phyloP scores from a whole-genome alignment of 2,797 vertebrate species.

The Anolis apletophallus region DNA sequence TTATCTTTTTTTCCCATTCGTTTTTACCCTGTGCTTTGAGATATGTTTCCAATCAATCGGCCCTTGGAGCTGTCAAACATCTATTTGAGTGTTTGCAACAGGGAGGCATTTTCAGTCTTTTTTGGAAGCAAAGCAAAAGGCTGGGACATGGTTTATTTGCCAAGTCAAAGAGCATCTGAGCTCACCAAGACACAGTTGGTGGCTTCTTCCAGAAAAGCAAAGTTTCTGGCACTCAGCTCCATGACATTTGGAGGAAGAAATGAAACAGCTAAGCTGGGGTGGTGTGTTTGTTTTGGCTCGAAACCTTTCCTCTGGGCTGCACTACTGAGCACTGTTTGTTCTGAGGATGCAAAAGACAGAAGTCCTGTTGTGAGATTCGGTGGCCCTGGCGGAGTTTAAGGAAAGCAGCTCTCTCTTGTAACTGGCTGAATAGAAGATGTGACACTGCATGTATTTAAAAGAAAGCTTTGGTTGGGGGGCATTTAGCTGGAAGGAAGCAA shows the following conservation, averaged over 20 bases:
- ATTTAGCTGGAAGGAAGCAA: too few species aligned
- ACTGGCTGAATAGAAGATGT: neutral
- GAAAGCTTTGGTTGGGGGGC: neutral
- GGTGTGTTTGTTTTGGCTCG: neutral
- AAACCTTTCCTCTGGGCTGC: constrained; percentile 2
- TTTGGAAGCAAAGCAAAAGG: neutral
- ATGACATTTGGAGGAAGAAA: neutral
- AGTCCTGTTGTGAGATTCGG: neutral
- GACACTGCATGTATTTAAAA: neutral
- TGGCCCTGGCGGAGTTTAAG: neutral
- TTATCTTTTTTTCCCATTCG: neutral
- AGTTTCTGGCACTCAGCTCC: neutral
- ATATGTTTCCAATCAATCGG: too few species aligned
- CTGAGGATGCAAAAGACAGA: neutral
- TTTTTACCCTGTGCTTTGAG: too few species aligned
- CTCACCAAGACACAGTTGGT: too few species aligned
- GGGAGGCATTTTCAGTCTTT: neutral
- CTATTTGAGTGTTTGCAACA: neutral
- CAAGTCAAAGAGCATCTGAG: neutral
- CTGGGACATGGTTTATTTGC: neutral
- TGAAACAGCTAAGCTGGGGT: neutral
- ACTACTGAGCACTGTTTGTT: neutral
- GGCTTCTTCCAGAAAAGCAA: neutral
- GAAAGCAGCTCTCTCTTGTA: neutral
- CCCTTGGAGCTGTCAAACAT: neutral